A percentile compares a stretch with the other conserved stretches of the same genome.
Conservation (phyloP, 2,888 invertebrate genomes). For the Dioctria linearis region DNA sequence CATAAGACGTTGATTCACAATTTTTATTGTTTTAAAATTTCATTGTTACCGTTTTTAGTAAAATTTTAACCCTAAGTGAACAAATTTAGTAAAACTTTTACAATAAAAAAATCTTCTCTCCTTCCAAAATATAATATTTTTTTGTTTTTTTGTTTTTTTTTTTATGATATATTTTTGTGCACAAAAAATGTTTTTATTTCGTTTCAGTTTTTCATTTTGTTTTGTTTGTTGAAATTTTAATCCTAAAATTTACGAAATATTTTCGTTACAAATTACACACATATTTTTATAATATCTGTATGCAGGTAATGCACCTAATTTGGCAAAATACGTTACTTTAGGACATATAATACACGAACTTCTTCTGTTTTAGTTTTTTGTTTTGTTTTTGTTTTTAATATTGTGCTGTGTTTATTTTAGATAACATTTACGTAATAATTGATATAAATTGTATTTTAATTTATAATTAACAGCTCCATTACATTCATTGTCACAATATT, state of each 20-base stretch:
- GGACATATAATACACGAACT: constrained; percentile 26
- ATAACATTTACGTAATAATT: background rate
- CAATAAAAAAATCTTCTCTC: constrained; percentile 27
- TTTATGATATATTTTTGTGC: constrained; percentile 34
- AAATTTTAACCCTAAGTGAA: constrained; percentile 26
- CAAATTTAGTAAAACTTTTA: constrained; percentile 39
- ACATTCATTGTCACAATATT: background rate
- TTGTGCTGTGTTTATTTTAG: background rate
- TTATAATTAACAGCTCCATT: background rate
- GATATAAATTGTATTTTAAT: background rate
- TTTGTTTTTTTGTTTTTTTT: too few relatives aligned
- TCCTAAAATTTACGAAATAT: constrained; percentile 18
- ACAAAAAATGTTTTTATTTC: constrained; percentile 3
- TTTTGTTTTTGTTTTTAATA: constrained; percentile 8
- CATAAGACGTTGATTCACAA: constrained; percentile 39
- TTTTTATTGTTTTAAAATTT: constrained; percentile 41
- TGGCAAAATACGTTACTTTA: constrained; percentile 15
- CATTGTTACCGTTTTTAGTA: constrained; percentile 28
- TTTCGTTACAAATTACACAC: constrained; percentile 3
- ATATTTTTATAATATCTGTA: background rate
- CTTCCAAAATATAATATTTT: constrained; percentile 26
- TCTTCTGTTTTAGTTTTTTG: constrained; percentile 22
- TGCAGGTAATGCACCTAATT: background rate
- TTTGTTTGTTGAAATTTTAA: constrained; percentile 2
- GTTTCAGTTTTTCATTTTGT: background rate